Conservation (phyloP, 1,140 invertebrate genomes). For the Pseudomyrmex gracilis region DNA sequence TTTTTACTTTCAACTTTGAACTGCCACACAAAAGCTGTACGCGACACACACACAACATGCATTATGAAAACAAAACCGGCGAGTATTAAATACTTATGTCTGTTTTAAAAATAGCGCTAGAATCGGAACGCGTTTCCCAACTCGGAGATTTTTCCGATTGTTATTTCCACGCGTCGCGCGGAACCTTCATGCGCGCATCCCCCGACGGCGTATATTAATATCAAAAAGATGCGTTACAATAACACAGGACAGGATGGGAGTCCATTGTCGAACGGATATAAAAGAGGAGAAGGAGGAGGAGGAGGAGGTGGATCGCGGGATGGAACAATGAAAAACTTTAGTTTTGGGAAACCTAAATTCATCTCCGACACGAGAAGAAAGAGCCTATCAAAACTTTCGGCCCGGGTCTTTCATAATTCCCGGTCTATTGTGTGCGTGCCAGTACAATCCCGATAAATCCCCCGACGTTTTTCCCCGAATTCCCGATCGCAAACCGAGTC, state of each 20-base stretch:
- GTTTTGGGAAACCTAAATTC: slow-evolving; percentile 57
- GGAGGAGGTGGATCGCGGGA: slow-evolving; percentile 25
- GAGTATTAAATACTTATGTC: not conserved
- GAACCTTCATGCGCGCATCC: not conserved
- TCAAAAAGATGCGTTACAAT: slow-evolving; percentile 49
- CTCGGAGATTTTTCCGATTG: slow-evolving; percentile 23
- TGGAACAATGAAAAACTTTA: slow-evolving; percentile 60
- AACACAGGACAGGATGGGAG: slow-evolving; percentile 35
- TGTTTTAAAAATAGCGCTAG: not conserved
- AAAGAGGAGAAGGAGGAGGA: not conserved
- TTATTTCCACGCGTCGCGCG: not conserved
- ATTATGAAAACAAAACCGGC: not conserved
- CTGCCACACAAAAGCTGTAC: not conserved
- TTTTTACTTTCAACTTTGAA: no score
- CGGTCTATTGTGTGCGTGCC: slow-evolving; percentile 48
- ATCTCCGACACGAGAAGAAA: slow-evolving; percentile 58
- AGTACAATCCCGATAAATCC: slow-evolving; percentile 54
- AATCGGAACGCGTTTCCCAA: not conserved
- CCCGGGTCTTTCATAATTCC: slow-evolving; percentile 56
- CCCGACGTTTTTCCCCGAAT: not conserved
- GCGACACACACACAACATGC: no score
- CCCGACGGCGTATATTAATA: slow-evolving; percentile 31
- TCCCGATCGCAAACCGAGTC: no score
- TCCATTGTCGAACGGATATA: slow-evolving; percentile 43
- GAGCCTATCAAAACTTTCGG: slow-evolving; percentile 60